Percentiles rank a stretch among this genome's conserved stretches.
Conservation (phyloP, 2,888 invertebrate species). For the Clostera curtula region DNA sequence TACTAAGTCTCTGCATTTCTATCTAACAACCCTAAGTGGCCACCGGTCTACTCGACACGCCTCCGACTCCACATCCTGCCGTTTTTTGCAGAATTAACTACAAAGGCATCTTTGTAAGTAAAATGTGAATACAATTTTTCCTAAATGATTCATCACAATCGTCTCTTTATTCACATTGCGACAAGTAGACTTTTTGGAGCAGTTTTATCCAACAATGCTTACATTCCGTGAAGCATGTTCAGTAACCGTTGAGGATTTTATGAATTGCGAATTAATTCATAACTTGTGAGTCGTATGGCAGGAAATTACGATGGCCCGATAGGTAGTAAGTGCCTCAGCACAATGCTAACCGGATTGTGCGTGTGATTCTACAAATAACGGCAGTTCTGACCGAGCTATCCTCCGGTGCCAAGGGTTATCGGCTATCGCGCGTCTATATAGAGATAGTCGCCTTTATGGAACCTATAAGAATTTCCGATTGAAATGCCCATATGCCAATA, state of each 20-base stretch:
- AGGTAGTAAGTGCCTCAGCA: conserved; percentile 23
- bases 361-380: conserved; percentile 61
- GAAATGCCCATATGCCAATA: conserved; percentile 18
- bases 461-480: conserved; percentile 26
- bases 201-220: no score
- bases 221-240: no score
- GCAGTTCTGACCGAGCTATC: conserved; percentile 59
- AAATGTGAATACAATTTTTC: conserved; percentile 32
- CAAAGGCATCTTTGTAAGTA: conserved; percentile 50
- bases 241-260: no score
- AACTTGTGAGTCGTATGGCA: conserved; percentile 26
- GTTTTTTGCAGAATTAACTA: conserved; percentile 60
- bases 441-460: conserved; percentile 27
- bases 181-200: conserved; percentile 14
- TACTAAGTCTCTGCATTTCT: conserved; percentile 11
- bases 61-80: conserved; percentile 61
- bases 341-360: conserved; percentile 50
- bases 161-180: conserved; percentile 7
- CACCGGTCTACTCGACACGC: conserved; percentile 53
- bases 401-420: conserved; percentile 59
- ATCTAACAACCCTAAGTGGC: conserved; percentile 29
- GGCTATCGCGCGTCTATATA: conserved; percentile 49
- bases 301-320: conserved; percentile 27
- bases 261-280: conserved; percentile 17
- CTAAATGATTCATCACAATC: conserved; percentile 18